Evolutionary conservation across 2,113 vertebrate species (phyloP), one percentile per base, ranked within the genome.

Genomic region (Sphyrna mokarran): DNA sequence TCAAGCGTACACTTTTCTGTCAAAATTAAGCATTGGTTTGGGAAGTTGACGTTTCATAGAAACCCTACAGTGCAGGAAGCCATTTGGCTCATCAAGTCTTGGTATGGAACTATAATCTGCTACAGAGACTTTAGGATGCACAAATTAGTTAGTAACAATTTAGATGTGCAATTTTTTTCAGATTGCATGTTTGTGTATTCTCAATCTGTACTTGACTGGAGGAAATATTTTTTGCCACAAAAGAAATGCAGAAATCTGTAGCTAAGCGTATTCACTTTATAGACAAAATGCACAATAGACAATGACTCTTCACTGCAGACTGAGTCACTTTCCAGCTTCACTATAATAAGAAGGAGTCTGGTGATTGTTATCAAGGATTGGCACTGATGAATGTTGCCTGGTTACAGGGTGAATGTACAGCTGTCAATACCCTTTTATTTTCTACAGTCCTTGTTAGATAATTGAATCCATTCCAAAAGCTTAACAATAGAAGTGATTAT

Each of bases 351-450:
- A 40, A 94, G 93, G 66, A 94, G 66, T 43, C 63, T 70, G 40
- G 66, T 94, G 93, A 94, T 94, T 94, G 93, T 40, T 70, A 70
- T 94, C 93, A 94, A 43, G 37, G 66, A 43, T 48, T 70, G 93
- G 87, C 87, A 94, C 22, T 48, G 93, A 68, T 94, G 37, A 68
- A 70, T 94, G 93, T 94, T 94, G 93, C 93, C 93, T 94, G 37
- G 93, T 94, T 94, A 94, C 93, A 68, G 68, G 66, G n/a, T 94
- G 93, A 94, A 94, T 94, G 68, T 37, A 70, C 93, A 70, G 66
- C 93, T 94, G 93, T 94, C 93, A 94, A 94, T 94, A 94, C 40
- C 66, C 68, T 94, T 54, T 70, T 70, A 94, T 70, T 94, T 94
- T 69, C 93, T 70, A 70, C 93, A 70, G 68, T 94, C 93, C 93